Base-by-base conservation (phyloP, 2,888 invertebrate species). In the Lasioglossum pauxillum region DNA sequence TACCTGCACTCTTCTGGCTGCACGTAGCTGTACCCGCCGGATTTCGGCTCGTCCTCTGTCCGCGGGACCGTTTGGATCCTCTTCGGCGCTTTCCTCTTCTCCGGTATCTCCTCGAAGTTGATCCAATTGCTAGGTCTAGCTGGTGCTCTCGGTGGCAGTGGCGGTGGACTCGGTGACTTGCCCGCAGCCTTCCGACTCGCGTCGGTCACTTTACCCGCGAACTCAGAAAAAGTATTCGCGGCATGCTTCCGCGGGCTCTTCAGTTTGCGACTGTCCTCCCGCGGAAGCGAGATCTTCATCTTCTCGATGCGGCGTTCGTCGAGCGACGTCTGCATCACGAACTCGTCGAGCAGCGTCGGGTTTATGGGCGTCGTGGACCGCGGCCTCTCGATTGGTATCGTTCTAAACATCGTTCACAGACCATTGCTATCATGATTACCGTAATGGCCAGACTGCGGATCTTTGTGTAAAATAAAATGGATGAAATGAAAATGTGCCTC, bases 21-120 rank as follows among this genome's bases (percentile, higher is more conserved):
- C 80, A 98, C 98, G 95, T 98, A 98, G 95, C 97, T 97, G 91
- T 97, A 97, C 89, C 89, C 79, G 31, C 80, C 85, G 12, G 88
- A 78, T 84, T 93, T 95, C 5, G 92, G 90, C 67, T 95, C 95
- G 73, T 95, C 95, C 67, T 96, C 95, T 35, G 95, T 93, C 64
- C 96, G 96, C 38, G 98, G 98, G 92, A 98, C 96, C 35, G 98
- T 98, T 93, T 98, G 98, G 91, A 98, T 98, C 89, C 98, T 96
- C 95, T 98, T 98, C 35, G 98, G 98, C 86, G 97, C 97, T 95
- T 98, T 98, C 80, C 98, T 96, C 89, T 97, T 96, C 95, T 98
- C 98, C 0, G 98, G 98, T 83, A 98, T 97, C 93, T 98, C 98
- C 94, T 98, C 98, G 94, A 98, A 98, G 95, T 98, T 98, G 86